Evolutionary conservation across 2,888 invertebrate species (phyloP).

Genomic region (Melinaea marsaeus): DNA sequence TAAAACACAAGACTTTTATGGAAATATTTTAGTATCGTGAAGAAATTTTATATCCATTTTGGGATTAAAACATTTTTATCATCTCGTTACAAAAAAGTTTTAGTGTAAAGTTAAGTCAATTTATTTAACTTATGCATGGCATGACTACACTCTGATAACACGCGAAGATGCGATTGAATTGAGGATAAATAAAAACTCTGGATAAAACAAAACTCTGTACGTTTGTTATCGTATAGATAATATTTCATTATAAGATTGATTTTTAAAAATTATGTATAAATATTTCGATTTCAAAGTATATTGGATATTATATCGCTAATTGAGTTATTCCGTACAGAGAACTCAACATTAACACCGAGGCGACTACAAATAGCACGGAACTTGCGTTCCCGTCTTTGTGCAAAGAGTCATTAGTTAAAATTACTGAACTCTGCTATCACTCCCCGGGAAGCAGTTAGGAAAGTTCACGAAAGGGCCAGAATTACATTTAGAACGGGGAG

Average conservation of each 20-base stretch:
- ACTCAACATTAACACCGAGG: background rate
- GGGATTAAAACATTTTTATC: slow-evolving; percentile 3
- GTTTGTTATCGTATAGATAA: no score
- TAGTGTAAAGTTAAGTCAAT: no score
- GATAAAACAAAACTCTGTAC: no score
- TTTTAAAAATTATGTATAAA: no score
- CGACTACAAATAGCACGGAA: slow-evolving; percentile 20
- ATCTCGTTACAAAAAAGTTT: background rate
- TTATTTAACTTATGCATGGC: no score
- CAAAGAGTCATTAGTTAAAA: slow-evolving; percentile 71
- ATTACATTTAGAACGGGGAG: slow-evolving; percentile 21
- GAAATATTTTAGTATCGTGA: background rate
- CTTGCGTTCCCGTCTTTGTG: slow-evolving; percentile 36
- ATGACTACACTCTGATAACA: no score
- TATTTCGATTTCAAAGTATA: no score
- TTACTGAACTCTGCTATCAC: slow-evolving; percentile 66
- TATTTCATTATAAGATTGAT: no score
- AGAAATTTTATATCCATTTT: slow-evolving; percentile 7
- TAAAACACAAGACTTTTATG: slow-evolving; percentile 11
- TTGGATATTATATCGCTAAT: no score
- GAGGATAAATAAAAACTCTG: no score
- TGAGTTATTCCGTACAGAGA: background rate
- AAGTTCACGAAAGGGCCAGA: slow-evolving; percentile 56
- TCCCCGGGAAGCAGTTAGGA: slow-evolving; percentile 68
- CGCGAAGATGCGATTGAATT: no score